Evolutionary conservation across 2,888 invertebrate species (phyloP).

Genomic region (Agrilus mali): DNA sequence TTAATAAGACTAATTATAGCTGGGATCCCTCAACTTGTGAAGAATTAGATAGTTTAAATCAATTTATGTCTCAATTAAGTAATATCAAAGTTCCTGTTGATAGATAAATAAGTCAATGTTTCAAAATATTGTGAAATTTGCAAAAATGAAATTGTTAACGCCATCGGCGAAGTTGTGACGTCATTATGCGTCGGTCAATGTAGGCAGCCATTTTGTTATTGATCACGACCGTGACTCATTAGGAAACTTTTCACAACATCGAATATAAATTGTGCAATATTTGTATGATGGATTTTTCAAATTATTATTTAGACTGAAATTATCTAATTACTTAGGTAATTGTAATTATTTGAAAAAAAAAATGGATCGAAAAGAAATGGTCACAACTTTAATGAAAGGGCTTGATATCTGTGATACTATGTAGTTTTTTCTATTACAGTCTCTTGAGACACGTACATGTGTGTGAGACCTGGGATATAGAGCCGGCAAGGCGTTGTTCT

Average conservation of each 20-base stretch:
- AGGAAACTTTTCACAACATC: no score
- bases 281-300: no score
- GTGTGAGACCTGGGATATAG: no score
- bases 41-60: conserved; percentile 51
- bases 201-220: not conserved
- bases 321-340: no score
- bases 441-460: conserved; percentile 12
- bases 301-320: no score
- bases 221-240: no score
- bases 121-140: conserved; percentile 8
- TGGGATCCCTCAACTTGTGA: conserved; percentile 28
- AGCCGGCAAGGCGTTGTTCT: no score
- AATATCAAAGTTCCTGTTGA: conserved; percentile 38
- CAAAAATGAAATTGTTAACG: conserved; percentile 2
- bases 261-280: no score
- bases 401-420: conserved; percentile 29
- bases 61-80: conserved; percentile 51
- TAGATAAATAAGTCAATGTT: conserved; percentile 27
- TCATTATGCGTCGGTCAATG: not conserved
- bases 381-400: not conserved
- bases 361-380: no score
- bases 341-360: no score
- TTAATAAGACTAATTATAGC: conserved; percentile 8
- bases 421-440: conserved; percentile 34
- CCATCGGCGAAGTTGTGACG: not conserved